phyloP scores from a whole-genome alignment of 2,113 vertebrate genomes.

The Noturus placidus region DNA sequence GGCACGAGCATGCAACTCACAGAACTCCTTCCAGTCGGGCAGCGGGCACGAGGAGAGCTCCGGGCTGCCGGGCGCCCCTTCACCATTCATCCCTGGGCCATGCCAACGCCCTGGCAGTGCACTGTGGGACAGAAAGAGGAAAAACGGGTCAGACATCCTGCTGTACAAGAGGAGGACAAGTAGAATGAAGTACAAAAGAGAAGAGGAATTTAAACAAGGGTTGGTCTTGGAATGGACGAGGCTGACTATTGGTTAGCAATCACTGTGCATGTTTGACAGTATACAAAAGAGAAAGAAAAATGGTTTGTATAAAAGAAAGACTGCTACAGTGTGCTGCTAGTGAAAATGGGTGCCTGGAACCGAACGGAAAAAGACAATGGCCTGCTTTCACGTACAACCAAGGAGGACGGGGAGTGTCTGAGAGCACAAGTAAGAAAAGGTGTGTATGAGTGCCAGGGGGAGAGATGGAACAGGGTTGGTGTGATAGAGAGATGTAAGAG shows the following conservation, averaged over 20 bases:
- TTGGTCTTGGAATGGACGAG: background rate
- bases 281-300: conserved; percentile 5
- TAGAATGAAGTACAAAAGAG: background rate
- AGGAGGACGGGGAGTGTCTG: background rate
- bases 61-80: conserved; percentile 81
- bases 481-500: background rate
- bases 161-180: background rate
- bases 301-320: conserved; percentile 20
- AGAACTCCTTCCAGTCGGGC: conserved; percentile 97
- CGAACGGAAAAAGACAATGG: background rate
- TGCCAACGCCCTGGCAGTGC: conserved; percentile 75
- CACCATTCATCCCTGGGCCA: conserved; percentile 97
- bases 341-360: conserved; percentile 16
- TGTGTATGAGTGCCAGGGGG: background rate
- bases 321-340: background rate
- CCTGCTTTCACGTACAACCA: conserved; percentile 5
- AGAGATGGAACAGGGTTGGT: background rate
- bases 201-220: conserved; percentile 9
- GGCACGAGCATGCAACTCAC: conserved; percentile 91
- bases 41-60: conserved; percentile 83
- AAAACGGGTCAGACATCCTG: conserved; percentile 4
- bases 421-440: conserved; percentile 2
- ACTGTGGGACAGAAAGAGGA: conserved; percentile 30
- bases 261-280: conserved; percentile 2
- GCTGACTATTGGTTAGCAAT: conserved; percentile 10